phyloP scores from a whole-genome alignment of 53 echinoderm and acorn worm species.

The Holothuria scabra region DNA sequence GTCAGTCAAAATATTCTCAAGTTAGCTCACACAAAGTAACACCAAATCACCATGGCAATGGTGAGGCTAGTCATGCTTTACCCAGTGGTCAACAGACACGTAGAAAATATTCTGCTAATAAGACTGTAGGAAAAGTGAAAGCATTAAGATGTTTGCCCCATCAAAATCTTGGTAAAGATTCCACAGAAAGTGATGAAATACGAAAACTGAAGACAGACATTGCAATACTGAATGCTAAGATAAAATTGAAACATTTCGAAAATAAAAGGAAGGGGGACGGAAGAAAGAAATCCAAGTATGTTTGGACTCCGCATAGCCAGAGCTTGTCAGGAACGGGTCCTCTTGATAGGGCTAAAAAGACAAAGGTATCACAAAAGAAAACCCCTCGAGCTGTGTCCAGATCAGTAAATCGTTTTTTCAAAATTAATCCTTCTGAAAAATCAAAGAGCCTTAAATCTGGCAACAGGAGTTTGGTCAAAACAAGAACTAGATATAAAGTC shows the following conservation, averaged over 20 bases:
- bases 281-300: background rate
- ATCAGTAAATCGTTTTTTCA: constrained; percentile 8
- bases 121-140: no score
- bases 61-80: no score
- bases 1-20: no score
- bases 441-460: background rate
- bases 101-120: no score
- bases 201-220: background rate
- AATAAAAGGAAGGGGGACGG: background rate
- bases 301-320: background rate
- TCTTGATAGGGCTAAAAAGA: background rate
- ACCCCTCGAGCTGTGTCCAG: background rate
- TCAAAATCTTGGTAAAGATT: background rate
- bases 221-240: background rate
- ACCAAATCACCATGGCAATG: no score
- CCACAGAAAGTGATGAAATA: background rate
- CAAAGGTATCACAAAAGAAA: background rate
- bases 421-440: background rate
- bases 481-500: constrained; percentile 21
- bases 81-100: no score
- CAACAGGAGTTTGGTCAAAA: constrained; percentile 30
- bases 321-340: background rate
- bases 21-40: no score
- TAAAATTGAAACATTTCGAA: background rate
- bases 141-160: no score